Evolutionary conservation across 2,888 invertebrate species (phyloP).

Genomic region (Apocheima hispidaria): DNA sequence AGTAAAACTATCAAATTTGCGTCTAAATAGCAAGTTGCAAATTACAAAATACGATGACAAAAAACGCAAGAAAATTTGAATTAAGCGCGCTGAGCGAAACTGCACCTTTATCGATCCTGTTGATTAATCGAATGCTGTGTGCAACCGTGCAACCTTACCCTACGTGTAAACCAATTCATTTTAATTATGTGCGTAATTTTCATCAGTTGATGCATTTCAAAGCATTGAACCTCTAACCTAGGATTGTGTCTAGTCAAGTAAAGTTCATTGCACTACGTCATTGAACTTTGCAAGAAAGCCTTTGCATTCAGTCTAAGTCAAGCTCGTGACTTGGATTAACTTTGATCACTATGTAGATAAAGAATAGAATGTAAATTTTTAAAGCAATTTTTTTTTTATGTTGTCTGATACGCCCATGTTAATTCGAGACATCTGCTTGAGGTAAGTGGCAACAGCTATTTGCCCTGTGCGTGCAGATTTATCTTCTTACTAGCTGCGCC

Average conservation of each 20-base stretch:
- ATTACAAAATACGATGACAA: no score
- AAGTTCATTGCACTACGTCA: constrained; percentile 9
- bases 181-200: not conserved
- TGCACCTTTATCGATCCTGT: no score
- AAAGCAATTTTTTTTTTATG: not conserved
- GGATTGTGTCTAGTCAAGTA: constrained; percentile 11
- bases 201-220: not conserved
- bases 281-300: constrained; percentile 10
- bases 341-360: not conserved
- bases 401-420: not conserved
- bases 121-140: no score
- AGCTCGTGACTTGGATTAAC: not conserved
- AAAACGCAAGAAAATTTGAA: no score
- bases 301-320: constrained; percentile 4
- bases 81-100: not conserved
- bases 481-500: no score
- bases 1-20: no score
- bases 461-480: no score
- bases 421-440: not conserved
- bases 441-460: no score
- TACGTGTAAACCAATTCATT: not conserved
- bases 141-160: no score
- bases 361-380: not conserved
- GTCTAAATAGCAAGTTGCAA: no score
- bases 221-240: not conserved